A percentile compares a stretch with the other conserved stretches of the same genome.
These are phyloP conservation scores for Trachops cirrhosus DNA, from an alignment of 2,797 vertebrate species.

Conservation along the genomic window DNA sequence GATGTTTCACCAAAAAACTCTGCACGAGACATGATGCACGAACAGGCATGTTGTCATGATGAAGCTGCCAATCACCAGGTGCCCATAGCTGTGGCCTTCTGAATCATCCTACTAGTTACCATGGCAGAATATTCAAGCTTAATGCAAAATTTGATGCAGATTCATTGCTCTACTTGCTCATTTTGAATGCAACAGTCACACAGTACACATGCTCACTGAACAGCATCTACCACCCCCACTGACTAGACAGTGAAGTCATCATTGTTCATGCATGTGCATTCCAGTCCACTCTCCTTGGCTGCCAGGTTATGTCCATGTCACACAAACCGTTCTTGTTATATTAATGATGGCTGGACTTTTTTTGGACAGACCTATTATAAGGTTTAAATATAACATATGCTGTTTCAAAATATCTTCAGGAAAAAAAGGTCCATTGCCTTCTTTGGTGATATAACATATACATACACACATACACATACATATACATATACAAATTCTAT, in stretches of 20 bases:
- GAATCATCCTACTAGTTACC: neutral
- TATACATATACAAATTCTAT: neutral
- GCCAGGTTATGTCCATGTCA: neutral
- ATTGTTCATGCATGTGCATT: neutral
- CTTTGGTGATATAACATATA: neutral
- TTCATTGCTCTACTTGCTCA: neutral
- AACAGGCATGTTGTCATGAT: neutral
- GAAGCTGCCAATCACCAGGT: neutral
- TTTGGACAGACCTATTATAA: neutral
- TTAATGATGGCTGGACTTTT: neutral
- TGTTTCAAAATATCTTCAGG: neutral
- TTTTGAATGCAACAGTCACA: neutral
- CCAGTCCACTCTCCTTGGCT: neutral
- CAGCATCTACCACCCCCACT: neutral
- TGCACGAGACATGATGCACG: neutral
- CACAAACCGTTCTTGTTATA: neutral
- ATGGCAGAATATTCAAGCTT: neutral
- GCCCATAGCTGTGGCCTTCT: neutral
- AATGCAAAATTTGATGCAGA: neutral
- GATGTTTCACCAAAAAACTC: neutral
- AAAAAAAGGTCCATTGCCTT: neutral
- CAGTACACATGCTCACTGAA: neutral
- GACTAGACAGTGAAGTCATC: neutral
- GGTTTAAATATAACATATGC: neutral
- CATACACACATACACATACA: neutral